Base-by-base conservation (phyloP, 92 coral and sea anemone genomes). In the Nematostella vectensis region DNA sequence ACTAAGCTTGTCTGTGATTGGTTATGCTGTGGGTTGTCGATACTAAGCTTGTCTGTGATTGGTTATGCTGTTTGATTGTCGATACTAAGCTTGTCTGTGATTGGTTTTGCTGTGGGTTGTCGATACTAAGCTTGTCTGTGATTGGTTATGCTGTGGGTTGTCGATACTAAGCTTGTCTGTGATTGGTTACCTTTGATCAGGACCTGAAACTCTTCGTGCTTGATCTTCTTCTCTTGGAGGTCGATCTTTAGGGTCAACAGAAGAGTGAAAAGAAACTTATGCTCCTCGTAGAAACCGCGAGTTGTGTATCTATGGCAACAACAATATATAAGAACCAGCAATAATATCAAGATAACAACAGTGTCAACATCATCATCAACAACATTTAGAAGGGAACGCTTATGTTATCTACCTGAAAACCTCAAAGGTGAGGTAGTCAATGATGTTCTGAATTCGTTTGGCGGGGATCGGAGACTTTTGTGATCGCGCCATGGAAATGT, bases 381-480 rank as follows among this genome's bases (percentile, higher is more conserved):
- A 31, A 30, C 15, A 51, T 6, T 15, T 0, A 21, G 17, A 51
- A 59, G 15, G 15, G 10, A 16, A 31, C 18, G 10, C 24, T 50
- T 24, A 12, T 30, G 56, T 17, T 21, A 75, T 15, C 15, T 15
- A 33, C 49, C 91, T 72, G 55, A 91, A 91, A 45, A 91, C 98
- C 60, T 91, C 98, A 65, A 91, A 91, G 3, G 98, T 86, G 31
- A 86, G 76, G 63, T 91, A 91, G 3, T 91, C 93, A 36, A 91
- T 91, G 70, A 91, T 82, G 58, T 83, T 91, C 66, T 74, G 88
- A 30, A 91, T 91, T 45, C 98, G 77, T 48, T 91, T 91, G 60
- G 98, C 91, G 8, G 98, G 95, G 59, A 91, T 91, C 37, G 98
- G 98, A 0, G 98, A 91, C 59, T 82, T 86, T 53, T 86, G 89